Evolutionary conservation across 2,888 invertebrate species (phyloP), one percentile per base, ranked within the genome.

Genomic region (Lordiphosa andalusiaca): DNA sequence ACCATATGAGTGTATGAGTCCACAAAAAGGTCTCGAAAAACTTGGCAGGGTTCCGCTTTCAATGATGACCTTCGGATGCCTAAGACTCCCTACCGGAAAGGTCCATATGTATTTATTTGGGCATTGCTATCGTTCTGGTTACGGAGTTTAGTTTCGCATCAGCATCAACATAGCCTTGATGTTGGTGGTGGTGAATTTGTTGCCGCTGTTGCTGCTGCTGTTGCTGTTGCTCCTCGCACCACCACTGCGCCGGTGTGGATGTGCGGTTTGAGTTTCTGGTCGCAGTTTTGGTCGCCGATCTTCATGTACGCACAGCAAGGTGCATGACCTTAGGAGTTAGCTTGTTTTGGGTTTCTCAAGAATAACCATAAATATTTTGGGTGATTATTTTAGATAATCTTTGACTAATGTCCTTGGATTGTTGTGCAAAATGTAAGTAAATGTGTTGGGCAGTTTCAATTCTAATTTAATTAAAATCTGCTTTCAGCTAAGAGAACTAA

Each of bases 301-400:
- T 81, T 74, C 76, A 59, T 65, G 54, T 47, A 33, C 37, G 67
- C 85, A 73, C 83, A 84, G 85, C 84, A 69, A 83, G 84, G 83
- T 83, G 84, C 81, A 58, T 60, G 71, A 72, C 76, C 82, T 80
- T 80, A 68, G 47, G 47, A 10, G 12, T 39, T 44, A 30, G 30
- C 23, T 49, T 52, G 41, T 56, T 47, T 62, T 59, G 57, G 70
- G 56, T 73, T 81, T 81, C 85, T 69, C 59, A 69, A 71, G 81
- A 83, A 83, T 47, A 54, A 54, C 64, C 71, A 61, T 73, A 77
- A 84, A 83, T 83, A 83, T 86, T 86, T 85, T 85, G 73, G 71
- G 74, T 86, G 85, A 86, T 86, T 86, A 86, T 86, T 76, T 85
- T 73, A 76, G 74, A 85, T 86, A 83, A 85, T 86, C 78, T 76